phyloP scores from a whole-genome alignment of 2,113 vertebrate genomes.

The Tragulus kanchil region DNA sequence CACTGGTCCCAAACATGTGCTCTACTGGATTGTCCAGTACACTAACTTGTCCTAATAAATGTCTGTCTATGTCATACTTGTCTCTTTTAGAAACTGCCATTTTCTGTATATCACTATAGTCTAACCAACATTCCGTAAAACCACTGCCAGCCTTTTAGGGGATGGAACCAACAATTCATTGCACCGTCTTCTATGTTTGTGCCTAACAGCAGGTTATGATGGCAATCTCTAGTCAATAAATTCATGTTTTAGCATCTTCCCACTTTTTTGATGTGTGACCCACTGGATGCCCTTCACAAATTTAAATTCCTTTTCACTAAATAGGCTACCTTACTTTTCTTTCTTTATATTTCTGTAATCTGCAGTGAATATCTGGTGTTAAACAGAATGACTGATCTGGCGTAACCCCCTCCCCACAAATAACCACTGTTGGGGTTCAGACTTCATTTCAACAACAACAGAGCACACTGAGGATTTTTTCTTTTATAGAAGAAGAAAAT shows the following conservation, averaged over 20 bases:
- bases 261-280: background rate
- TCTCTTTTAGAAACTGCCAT: background rate
- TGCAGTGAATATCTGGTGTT: background rate
- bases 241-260: background rate
- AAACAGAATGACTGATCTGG: background rate
- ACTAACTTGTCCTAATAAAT: conserved; percentile 14
- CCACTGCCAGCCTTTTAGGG: background rate
- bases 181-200: background rate
- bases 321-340: background rate
- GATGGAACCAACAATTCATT: background rate
- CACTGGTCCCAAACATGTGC: background rate
- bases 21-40: background rate
- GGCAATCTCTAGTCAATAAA: background rate
- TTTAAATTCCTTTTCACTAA: background rate
- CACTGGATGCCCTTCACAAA: background rate
- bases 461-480: background rate
- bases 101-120: background rate
- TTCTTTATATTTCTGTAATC: background rate
- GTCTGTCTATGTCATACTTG: background rate
- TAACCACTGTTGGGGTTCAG: background rate
- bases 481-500: background rate
- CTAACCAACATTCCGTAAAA: background rate
- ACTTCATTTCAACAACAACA: background rate
- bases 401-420: background rate
- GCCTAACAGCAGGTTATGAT: background rate